Percentiles rank a stretch among this genome's conserved stretches.
phyloP scores from a whole-genome alignment of 2,888 invertebrate genomes.

The Gisinianus flammeolus region DNA sequence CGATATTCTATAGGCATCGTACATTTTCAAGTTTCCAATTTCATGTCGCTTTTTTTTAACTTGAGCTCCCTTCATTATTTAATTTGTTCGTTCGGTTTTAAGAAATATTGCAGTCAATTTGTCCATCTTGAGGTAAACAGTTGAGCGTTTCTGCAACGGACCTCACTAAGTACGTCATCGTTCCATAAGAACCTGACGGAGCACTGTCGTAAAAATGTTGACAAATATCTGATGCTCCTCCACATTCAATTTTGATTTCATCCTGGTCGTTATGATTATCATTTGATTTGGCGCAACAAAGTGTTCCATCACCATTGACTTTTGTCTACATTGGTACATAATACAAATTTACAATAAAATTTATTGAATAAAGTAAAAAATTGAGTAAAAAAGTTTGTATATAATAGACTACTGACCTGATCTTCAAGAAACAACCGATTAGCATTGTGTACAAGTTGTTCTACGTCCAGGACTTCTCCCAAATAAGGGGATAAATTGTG shows the following conservation, averaged over 20 bases:
- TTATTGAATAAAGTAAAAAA: conserved; percentile 9
- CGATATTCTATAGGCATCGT: no score
- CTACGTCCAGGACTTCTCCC: conserved; percentile 84
- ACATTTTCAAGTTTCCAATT: no score
- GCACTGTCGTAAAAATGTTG: conserved; percentile 98
- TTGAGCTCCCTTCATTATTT: no score
- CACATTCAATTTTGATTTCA: conserved; percentile 67
- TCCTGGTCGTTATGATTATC: conserved; percentile 62
- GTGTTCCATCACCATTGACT: conserved; percentile 87
- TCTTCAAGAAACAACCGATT: conserved; percentile 94
- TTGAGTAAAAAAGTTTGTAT: no score
- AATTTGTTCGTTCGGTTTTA: no score
- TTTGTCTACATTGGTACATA: conserved; percentile 69
- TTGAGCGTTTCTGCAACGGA: conserved; percentile 74
- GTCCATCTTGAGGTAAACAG: conserved; percentile 76
- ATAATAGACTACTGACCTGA: conserved; percentile 85
- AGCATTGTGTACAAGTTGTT: conserved; percentile 90
- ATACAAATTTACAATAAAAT: background rate
- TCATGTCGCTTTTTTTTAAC: no score
- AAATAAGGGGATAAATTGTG: conserved; percentile 78
- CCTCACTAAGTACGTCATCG: conserved; percentile 94
- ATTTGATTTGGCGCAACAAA: conserved; percentile 86
- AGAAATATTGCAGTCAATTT: conserved; percentile 78
- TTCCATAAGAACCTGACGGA: conserved; percentile 95
- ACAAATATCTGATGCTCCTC: conserved; percentile 94